Conservation (phyloP, 1,140 invertebrate species). For the Teleogryllus occipitalis region DNA sequence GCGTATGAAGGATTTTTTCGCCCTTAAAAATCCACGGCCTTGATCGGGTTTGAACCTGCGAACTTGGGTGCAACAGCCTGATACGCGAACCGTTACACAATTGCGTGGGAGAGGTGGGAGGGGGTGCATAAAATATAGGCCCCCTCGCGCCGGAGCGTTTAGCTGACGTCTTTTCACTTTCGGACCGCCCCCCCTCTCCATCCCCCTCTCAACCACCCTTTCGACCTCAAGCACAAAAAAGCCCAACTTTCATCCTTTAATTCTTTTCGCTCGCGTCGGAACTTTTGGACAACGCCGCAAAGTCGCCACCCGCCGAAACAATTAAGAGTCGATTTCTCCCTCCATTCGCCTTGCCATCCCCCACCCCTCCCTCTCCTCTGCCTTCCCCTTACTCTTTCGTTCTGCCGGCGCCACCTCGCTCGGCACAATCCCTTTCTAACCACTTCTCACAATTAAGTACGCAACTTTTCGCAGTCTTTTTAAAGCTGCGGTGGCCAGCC, state of each 20-base stretch:
- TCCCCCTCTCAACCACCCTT: background rate
- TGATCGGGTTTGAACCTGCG: no score
- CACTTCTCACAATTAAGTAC: background rate
- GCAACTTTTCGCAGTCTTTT: background rate
- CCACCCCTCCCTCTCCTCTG: background rate
- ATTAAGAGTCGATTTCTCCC: slow-evolving; percentile 4
- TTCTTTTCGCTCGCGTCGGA: background rate
- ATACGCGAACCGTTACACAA: no score
- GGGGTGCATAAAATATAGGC: no score
- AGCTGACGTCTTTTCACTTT: background rate
- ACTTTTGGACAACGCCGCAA: background rate
- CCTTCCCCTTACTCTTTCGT: background rate
- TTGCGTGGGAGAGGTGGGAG: no score
- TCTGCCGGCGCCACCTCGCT: background rate
- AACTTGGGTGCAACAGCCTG: no score
- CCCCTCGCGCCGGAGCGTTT: background rate
- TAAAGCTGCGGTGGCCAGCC: background rate
- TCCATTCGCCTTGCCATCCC: background rate
- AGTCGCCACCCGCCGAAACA: background rate
- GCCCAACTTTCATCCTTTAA: background rate
- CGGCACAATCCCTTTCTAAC: background rate
- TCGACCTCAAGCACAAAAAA: background rate
- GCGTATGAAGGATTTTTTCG: no score
- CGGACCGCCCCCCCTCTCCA: background rate
- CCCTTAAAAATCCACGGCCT: no score